Conservation (phyloP, 1,140 invertebrate genomes). For the Prorops nasuta region DNA sequence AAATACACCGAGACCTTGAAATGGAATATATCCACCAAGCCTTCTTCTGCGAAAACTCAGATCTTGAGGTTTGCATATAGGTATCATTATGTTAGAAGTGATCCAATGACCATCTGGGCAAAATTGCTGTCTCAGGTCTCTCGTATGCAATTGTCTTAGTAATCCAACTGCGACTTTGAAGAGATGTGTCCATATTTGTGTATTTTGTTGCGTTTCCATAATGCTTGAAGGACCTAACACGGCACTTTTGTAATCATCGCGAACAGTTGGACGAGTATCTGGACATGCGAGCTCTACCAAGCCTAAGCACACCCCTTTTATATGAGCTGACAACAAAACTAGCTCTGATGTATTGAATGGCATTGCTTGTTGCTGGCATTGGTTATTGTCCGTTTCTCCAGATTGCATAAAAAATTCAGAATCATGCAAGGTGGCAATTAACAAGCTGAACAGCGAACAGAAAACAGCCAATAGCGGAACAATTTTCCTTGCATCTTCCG, state of each 20-base stretch:
- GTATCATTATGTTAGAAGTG: conserved; percentile 66
- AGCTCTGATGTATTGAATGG: conserved; percentile 67
- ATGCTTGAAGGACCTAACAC: conserved; percentile 41
- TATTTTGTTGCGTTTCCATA: conserved; percentile 46
- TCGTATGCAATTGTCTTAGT: conserved; percentile 75
- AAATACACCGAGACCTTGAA: conserved; percentile 62
- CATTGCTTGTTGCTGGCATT: conserved; percentile 53
- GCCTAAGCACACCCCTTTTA: conserved; percentile 82
- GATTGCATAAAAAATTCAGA: conserved; percentile 72
- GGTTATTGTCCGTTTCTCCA: conserved; percentile 19
- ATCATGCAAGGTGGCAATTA: conserved; percentile 85
- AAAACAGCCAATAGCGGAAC: conserved; percentile 81
- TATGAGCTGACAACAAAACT: conserved; percentile 65
- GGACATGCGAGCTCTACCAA: conserved; percentile 89
- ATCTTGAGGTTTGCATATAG: conserved; percentile 64
- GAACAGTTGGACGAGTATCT: conserved; percentile 66
- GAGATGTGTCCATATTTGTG: conserved; percentile 59
- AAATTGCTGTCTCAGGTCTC: conserved; percentile 76
- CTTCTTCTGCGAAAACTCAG: conserved; percentile 60
- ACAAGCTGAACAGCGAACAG: conserved; percentile 78
- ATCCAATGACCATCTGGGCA: conserved; percentile 80
- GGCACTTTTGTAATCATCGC: conserved; percentile 53
- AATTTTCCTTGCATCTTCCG: conserved; percentile 69
- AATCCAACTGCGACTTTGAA: conserved; percentile 64
- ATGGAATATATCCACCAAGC: conserved; percentile 61